Conservation (phyloP, 2,113 vertebrate genomes). For the Mirza zaza region DNA sequence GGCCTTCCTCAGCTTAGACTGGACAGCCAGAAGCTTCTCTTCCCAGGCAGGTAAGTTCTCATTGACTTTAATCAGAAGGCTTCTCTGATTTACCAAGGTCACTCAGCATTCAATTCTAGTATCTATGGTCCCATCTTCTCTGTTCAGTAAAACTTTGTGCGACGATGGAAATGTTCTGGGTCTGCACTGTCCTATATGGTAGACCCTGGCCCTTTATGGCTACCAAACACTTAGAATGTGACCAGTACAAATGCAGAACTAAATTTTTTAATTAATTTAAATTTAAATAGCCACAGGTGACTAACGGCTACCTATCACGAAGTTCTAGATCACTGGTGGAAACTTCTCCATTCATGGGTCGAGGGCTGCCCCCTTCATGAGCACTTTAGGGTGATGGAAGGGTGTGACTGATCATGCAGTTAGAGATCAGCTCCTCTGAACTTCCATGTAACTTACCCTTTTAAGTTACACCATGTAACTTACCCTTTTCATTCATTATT, state of each 20-base stretch:
- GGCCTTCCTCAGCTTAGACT: not conserved
- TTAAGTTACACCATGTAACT: not conserved
- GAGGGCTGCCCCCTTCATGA: not conserved
- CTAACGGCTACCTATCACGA: not conserved
- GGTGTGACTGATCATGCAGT: not conserved
- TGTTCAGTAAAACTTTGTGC: not conserved
- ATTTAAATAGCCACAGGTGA: not conserved
- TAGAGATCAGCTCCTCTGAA: not conserved
- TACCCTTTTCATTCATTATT: not conserved
- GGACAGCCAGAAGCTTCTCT: not conserved
- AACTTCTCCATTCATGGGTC: not conserved
- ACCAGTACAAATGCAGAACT: not conserved
- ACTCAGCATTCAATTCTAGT: not conserved
- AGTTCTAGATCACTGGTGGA: not conserved
- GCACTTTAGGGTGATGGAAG: not conserved
- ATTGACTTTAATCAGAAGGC: not conserved
- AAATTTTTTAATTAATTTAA: not conserved
- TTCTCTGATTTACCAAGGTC: not conserved
- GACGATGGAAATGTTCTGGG: rapidly evolving
- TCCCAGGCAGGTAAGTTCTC: not conserved
- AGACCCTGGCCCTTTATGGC: not conserved
- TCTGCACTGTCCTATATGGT: not conserved
- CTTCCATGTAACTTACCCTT: not conserved
- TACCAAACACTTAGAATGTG: not conserved
- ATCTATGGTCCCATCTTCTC: not conserved